Percentiles rank a stretch among this genome's conserved stretches.
phyloP scores from a whole-genome alignment of 2,797 vertebrate species.

The Eupleurogrammus muticus region DNA sequence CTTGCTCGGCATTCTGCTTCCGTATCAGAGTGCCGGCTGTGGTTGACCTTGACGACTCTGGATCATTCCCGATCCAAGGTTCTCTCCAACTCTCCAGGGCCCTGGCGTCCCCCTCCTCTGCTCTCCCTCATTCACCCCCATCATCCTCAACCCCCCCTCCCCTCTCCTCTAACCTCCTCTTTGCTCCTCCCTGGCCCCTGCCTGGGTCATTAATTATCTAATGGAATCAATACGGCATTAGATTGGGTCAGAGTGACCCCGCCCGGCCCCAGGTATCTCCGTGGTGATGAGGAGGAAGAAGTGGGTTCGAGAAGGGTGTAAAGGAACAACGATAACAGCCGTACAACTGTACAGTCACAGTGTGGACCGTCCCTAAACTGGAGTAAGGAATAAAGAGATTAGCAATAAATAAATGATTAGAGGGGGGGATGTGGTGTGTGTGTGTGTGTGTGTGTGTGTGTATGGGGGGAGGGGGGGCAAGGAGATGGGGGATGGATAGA shows the following conservation, averaged over 20 bases:
- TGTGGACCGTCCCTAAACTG: slow-evolving; percentile 64
- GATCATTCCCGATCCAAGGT: slow-evolving; percentile 84
- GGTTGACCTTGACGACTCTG: slow-evolving; percentile 83
- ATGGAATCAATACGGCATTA: slow-evolving; percentile 86
- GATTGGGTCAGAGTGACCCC: slow-evolving; percentile 85
- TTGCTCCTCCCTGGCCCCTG: slow-evolving; percentile 75
- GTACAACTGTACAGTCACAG: slow-evolving; percentile 16
- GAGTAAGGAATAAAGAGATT: slow-evolving; percentile 74
- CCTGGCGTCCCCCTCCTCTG: slow-evolving; percentile 43
- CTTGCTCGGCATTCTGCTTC: slow-evolving; percentile 74
- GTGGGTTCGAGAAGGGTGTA: slow-evolving; percentile 55
- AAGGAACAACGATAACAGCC: slow-evolving; percentile 67
- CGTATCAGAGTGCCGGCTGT: slow-evolving; percentile 64
- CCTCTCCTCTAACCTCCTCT: slow-evolving; percentile 57
- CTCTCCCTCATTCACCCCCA: slow-evolving; percentile 22
- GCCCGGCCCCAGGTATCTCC: slow-evolving; percentile 77
- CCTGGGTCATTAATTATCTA: slow-evolving; percentile 87
- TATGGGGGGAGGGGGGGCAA: slow-evolving; percentile 42
- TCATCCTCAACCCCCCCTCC: slow-evolving; percentile 26
- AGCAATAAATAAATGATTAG: slow-evolving; percentile 80
- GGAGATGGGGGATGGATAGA: slow-evolving; percentile 53
- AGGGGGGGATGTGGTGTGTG: slow-evolving; percentile 18
- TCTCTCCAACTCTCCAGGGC: slow-evolving; percentile 82
- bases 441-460: too few relatives aligned
- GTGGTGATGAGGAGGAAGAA: slow-evolving; percentile 74